Evolutionary conservation across 2,113 vertebrate genomes (phyloP).

Genomic region (Paedocypris sp.): DNA sequence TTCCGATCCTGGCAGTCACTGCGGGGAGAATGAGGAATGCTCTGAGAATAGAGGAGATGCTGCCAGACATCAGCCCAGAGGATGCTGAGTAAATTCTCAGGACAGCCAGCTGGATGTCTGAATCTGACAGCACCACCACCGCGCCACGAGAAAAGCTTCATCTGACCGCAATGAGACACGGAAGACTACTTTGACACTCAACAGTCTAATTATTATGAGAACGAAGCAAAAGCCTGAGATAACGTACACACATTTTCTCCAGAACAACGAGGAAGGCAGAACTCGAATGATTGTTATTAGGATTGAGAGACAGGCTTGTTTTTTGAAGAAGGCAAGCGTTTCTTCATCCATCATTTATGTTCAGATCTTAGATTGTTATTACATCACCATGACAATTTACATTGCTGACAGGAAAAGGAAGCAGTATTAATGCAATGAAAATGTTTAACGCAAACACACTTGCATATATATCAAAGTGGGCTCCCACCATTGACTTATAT

Average conservation of each 20-base stretch:
- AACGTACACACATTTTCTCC: neutral
- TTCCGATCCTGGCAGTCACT: constrained; percentile 16
- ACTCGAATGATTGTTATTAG: constrained; percentile 2
- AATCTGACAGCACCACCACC: constrained; percentile 15
- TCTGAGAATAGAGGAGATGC: constrained; percentile 20
- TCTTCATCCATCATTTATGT: neutral
- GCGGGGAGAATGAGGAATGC: constrained; percentile 26
- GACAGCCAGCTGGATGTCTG: constrained; percentile 5
- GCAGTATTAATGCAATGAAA: constrained; percentile 5
- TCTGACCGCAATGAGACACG: constrained; percentile 5
- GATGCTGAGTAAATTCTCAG: constrained; percentile 2
- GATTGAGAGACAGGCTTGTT: too few species aligned
- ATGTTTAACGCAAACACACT: too few species aligned
- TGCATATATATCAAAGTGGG: too few species aligned
- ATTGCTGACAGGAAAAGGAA: neutral
- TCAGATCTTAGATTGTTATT: constrained; percentile 13
- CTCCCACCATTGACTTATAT: too few species aligned
- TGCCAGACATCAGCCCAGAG: constrained; percentile 23
- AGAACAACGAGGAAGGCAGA: neutral
- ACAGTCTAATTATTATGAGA: constrained; percentile 1
- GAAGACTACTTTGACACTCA: neutral
- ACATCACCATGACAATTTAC: neutral
- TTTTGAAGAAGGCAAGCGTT: too few species aligned
- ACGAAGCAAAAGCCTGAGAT: neutral
- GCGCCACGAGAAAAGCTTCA: neutral